phyloP scores from a whole-genome alignment of 2,888 invertebrate species.

The Drosophila maculinotata region DNA sequence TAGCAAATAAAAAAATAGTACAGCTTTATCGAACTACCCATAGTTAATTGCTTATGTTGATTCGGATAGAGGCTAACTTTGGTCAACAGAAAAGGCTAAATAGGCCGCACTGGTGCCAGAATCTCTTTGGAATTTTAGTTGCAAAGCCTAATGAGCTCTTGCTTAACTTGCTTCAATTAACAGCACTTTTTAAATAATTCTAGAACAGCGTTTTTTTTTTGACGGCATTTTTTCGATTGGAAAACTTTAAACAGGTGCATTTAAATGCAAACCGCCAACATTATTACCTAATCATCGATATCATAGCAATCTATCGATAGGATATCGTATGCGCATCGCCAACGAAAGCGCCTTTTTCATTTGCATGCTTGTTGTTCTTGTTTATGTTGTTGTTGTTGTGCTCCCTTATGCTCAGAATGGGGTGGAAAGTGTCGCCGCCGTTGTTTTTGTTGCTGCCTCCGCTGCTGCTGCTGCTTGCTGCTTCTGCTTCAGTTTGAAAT shows the following conservation, averaged over 20 bases:
- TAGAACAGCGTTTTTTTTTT: not conserved
- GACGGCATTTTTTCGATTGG: not conserved
- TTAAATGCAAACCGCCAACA: not conserved
- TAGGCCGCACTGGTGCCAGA: conserved; percentile 2
- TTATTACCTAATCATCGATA: conserved; percentile 28
- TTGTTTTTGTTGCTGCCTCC: conserved; percentile 50
- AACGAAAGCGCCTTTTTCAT: conserved; percentile 45
- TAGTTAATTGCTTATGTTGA: too few species aligned
- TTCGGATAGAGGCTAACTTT: too few species aligned
- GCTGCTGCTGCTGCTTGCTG: too few species aligned
- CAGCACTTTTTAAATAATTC: not conserved
- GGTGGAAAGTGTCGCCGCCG: conserved; percentile 63
- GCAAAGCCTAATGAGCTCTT: not conserved
- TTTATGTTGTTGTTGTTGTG: conserved; percentile 50
- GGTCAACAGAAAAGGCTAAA: too few species aligned
- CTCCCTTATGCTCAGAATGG: conserved; percentile 47
- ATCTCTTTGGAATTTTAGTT: not conserved
- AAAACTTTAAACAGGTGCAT: not conserved
- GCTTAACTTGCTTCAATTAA: not conserved
- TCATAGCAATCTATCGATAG: conserved; percentile 39
- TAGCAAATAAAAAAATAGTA: too few species aligned
- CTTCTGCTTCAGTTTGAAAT: conserved; percentile 80
- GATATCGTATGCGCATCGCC: conserved; percentile 29
- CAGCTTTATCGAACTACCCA: too few species aligned
- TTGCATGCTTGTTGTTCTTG: conserved; percentile 37